Percentiles rank a stretch among this genome's conserved stretches.
Evolutionary conservation across 2,797 vertebrate species (phyloP).

Genomic region (Rhynchonycteris naso): DNA sequence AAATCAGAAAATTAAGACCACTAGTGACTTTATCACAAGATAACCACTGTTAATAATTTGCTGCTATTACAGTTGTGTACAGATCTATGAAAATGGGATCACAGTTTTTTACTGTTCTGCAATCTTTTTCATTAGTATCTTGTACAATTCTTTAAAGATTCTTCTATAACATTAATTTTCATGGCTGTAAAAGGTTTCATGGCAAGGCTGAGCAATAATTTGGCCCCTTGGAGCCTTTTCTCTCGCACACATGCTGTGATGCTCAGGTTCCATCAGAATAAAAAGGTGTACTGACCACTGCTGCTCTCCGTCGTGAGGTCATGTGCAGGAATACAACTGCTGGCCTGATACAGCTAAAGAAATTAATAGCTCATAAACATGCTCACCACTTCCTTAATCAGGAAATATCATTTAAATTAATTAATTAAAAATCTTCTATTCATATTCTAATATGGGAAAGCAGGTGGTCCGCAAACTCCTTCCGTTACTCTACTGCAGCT

Average conservation of each 20-base stretch:
- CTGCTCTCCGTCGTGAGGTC: neutral
- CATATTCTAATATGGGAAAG: neutral
- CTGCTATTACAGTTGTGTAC: neutral
- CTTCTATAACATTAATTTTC: neutral
- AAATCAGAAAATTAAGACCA: slow-evolving; percentile 34
- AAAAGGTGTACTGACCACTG: neutral
- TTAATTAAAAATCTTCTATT: slow-evolving; percentile 1
- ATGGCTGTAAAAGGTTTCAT: neutral
- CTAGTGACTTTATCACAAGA: neutral
- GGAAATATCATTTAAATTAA: neutral
- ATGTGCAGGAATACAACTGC: neutral
- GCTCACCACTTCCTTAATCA: neutral
- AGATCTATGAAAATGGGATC: neutral
- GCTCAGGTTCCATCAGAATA: neutral
- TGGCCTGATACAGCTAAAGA: neutral
- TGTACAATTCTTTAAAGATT: neutral
- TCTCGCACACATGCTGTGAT: neutral
- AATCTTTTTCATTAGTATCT: neutral
- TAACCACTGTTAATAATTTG: neutral
- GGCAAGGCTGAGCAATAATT: neutral
- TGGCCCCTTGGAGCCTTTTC: neutral
- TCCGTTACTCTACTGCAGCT: neutral
- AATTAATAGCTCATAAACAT: neutral
- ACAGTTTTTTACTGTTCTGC: neutral
- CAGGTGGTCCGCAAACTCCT: neutral